Evolutionary conservation across 2,888 invertebrate species (phyloP).

Genomic region (Calameuta filiformis): DNA sequence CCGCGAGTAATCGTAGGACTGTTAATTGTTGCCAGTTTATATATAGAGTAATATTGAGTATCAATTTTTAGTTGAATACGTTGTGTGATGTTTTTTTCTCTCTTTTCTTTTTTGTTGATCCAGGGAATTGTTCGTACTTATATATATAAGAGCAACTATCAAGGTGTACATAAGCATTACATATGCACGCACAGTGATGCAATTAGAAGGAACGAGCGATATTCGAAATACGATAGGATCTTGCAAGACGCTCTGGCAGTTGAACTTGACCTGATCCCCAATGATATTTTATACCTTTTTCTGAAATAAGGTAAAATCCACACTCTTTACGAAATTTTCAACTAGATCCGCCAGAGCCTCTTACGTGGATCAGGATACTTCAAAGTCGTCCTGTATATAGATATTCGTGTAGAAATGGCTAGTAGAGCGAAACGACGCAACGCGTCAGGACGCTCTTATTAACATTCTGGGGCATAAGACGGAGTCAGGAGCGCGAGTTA

Average conservation of each 20-base stretch:
- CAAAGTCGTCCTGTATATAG: constrained; percentile 32
- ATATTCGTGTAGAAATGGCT: constrained; percentile 13
- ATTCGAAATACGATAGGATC: not conserved
- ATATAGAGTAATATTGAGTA: constrained; percentile 45
- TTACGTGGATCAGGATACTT: not conserved
- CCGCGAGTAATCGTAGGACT: constrained; percentile 47
- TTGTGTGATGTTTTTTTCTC: constrained; percentile 51
- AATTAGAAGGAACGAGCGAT: not conserved
- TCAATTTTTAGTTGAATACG: constrained; percentile 50
- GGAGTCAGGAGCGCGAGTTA: not conserved
- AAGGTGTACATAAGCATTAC: constrained; percentile 48
- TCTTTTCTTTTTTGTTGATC: constrained; percentile 48
- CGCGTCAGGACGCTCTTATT: not conserved
- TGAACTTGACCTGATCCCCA: not conserved
- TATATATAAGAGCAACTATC: constrained; percentile 49
- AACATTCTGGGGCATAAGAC: not conserved
- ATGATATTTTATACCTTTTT: not conserved
- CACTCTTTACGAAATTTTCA: not conserved
- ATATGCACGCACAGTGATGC: constrained; percentile 6
- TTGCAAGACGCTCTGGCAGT: not conserved
- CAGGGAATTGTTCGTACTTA: constrained; percentile 63
- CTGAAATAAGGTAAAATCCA: not conserved
- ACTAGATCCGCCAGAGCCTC: not conserved
- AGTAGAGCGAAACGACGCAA: not conserved
- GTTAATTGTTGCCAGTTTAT: constrained; percentile 66